Base-by-base conservation (phyloP, 2,113 vertebrate genomes). In the Ailurus styani region DNA sequence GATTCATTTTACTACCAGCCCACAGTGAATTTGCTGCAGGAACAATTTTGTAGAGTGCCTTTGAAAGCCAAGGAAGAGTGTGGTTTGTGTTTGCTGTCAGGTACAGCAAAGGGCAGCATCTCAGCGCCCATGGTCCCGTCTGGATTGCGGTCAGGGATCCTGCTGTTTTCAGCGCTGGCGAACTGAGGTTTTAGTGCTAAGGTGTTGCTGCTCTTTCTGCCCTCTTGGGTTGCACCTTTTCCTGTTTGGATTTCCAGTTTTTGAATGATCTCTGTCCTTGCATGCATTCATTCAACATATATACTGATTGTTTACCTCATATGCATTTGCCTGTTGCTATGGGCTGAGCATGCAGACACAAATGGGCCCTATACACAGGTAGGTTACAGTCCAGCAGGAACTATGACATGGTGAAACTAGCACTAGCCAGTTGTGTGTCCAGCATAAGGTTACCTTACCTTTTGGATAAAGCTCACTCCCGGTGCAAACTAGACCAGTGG, bases 61-160 rank as follows among this genome's bases (percentile, higher is more conserved):
- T 23, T 10, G 5, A 31, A 90, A 50, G 29, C 47, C 85, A 66
- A 17, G 1, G 50, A 87, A 21, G 40, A 37, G 31, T 47, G 50
- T 20, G 4, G 73, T 62, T 54, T 34, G 77, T 3, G 1, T 60
- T 45, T 45, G 42, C 77, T 6, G 5, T 60, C 27, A 14, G 20
- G 55, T 27, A 14, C 9, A 54, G 45, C 47, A 6, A 31, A 40
- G 6, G 25, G 81, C 47, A 54, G 60, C 3, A 0, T n/a, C 81
- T 75, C 5, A 9, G 72, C 52, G 31, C 34, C 40, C 0, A 0
- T 17, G 4, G 23, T 12, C 31, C 31, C 55, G 8, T 6, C 68
- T 60, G 27, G 34, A 57, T 37, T 27, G 31, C 6, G 54, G 47
- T 55, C 47, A 0, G 12, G 10, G 25, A 7, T n/a, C 29, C 54